phyloP scores from a whole-genome alignment of 1,140 invertebrate species.

The Musca vetustissima region DNA sequence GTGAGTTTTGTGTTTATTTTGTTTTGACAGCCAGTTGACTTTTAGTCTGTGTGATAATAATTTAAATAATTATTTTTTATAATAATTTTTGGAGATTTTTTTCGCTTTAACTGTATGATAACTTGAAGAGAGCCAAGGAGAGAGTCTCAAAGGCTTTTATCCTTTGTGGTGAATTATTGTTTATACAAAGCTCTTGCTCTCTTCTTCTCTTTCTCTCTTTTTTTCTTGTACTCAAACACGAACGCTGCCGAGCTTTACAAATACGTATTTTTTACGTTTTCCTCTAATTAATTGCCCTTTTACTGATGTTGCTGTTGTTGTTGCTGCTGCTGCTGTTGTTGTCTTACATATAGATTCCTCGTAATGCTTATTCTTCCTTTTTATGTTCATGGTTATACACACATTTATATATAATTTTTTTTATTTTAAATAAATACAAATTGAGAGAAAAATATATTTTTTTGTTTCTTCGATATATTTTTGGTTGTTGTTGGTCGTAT shows the following conservation, averaged over 20 bases:
- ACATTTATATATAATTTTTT: constrained; percentile 1
- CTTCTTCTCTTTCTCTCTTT: no score
- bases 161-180: constrained; percentile 8
- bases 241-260: neutral
- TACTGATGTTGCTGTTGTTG: neutral
- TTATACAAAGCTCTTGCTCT: no score
- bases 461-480: neutral
- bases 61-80: no score
- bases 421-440: no score
- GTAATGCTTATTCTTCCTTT: constrained; percentile 13
- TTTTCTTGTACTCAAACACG: no score
- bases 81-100: no score
- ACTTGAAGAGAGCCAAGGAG: no score
- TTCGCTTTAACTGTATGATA: no score
- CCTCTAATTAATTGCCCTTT: constrained; percentile 22
- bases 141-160: no score
- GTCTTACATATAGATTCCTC: constrained; percentile 23
- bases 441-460: neutral
- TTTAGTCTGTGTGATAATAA: neutral
- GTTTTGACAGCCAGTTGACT: constrained; percentile 5
- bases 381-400: constrained; percentile 22
- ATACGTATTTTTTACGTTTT: constrained; percentile 19
- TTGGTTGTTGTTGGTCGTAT: neutral
- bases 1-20: neutral
- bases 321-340: neutral